Evolutionary conservation across 2,797 vertebrate species (phyloP), one percentile per base, ranked within the genome.

Genomic region (Parambassis ranga): DNA sequence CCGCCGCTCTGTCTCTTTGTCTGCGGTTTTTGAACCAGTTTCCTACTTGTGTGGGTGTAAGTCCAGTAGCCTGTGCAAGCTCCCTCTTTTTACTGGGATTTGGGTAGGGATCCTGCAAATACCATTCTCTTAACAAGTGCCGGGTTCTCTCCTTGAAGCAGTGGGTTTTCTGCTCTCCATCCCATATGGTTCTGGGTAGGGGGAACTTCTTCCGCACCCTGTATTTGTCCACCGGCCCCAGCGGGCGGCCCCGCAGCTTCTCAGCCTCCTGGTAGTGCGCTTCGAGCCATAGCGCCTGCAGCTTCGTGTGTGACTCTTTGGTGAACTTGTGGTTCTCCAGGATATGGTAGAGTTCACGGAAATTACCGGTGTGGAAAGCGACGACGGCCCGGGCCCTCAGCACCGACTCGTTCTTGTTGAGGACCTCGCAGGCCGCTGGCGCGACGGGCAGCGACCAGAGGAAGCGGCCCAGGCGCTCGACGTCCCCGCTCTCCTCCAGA

Each of bases 11-110:
- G 91, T 99, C 97, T 87, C 97, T 95, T 93, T 99, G 97, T 90
- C 97, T 92, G 69, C 97, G 95, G 62, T 99, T 99, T 94, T 99
- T 99, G 94, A 99, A 99, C 97, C 97, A 99, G 93, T 99, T 99
- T 78, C 97, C 97, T 91, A 99, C 97, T 91, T 98, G 97, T 75
- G 97, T 99, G 84, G 97, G 96, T 79, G 97, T 99, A 79, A 99
- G 97, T 95, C 97, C 97, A 19, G 97, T 99, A 37, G 97, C 97
- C 87, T 98, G 96, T 81, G 97, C 97, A 69, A 99, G 94, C 93
- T 99, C 97, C 59, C 97, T 90, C 85, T 99, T 99, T 94, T 99
- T 99, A 90, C 96, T 95, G 69, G 97, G 97, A 35, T 98, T 99
- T 50, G 97, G 97, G 75, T 99, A 98, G 18, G 97, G 97, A 82